Percentiles rank a stretch among this genome's conserved stretches.
Conservation (phyloP, 64 coral and sea anemone genomes). For the Acropora yongei region DNA sequence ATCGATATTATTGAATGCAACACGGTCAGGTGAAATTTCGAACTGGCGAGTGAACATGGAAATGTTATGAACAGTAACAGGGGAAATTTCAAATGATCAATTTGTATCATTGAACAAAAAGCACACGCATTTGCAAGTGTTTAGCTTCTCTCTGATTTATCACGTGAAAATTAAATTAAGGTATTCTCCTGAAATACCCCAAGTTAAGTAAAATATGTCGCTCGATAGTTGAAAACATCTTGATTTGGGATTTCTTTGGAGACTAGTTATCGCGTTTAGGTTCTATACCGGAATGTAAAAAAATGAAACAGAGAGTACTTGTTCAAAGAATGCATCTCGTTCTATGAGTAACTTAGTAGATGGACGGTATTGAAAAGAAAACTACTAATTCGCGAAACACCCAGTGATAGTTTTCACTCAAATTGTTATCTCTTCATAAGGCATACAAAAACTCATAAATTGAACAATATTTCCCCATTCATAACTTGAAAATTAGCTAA, state of each 20-base stretch:
- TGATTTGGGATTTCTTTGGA: too few species aligned
- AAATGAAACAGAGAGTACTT: too few species aligned
- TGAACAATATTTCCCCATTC: background rate
- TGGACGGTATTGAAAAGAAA: too few species aligned
- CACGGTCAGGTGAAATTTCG: background rate
- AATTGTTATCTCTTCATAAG: background rate
- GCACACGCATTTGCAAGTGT: background rate
- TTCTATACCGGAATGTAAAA: too few species aligned
- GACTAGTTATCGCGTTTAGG: too few species aligned
- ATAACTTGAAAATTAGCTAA: background rate
- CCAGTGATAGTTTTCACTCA: background rate
- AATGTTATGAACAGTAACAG: too few species aligned
- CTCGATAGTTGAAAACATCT: too few species aligned
- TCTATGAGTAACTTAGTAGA: too few species aligned
- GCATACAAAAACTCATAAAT: background rate
- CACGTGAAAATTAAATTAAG: background rate
- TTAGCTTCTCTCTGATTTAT: background rate
- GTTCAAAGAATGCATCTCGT: too few species aligned
- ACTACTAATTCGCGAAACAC: background rate
- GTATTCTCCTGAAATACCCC: background rate
- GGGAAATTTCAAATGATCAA: background rate
- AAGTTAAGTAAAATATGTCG: too few species aligned
- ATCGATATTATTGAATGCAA: background rate
- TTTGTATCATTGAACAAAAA: background rate
- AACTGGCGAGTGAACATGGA: background rate